These are phyloP conservation scores for Discoglossus pictus DNA, from an alignment of 2,797 vertebrate species.

Conservation along the genomic window DNA sequence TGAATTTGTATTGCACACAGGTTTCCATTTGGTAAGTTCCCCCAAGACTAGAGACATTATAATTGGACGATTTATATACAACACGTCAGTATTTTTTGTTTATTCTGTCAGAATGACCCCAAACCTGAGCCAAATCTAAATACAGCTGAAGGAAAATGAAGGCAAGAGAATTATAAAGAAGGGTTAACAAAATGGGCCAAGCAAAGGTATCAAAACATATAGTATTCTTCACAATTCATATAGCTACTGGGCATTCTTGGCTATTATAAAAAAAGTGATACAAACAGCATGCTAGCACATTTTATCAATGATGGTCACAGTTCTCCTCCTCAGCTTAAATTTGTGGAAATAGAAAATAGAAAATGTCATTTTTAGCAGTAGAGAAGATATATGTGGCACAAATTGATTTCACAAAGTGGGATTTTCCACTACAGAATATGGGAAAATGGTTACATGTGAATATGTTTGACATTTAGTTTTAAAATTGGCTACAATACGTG, in stretches of 20 bases:
- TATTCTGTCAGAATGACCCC: no score
- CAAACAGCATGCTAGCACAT: constrained; percentile 33
- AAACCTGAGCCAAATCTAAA: no score
- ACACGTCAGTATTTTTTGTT: no score
- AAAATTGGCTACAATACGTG: constrained; percentile 27
- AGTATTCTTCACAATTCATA: constrained; percentile 15
- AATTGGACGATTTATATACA: no score
- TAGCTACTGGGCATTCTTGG: constrained; percentile 12
- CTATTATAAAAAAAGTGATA: constrained; percentile 23
- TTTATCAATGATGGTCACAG: constrained; percentile 45
- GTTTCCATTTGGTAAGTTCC: no score
- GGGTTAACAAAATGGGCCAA: no score
- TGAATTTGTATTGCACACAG: no score
- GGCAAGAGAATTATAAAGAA: no score
- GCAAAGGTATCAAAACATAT: constrained; percentile 21
- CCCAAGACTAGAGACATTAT: no score
- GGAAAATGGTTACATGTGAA: no score
- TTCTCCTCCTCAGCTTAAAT: constrained; percentile 39
- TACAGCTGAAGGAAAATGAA: no score
- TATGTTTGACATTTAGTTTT: constrained; percentile 34
- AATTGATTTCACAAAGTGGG: constrained; percentile 44
- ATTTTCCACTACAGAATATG: constrained; percentile 39
- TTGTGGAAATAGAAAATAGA: constrained; percentile 45
- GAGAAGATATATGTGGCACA: constrained; percentile 44
- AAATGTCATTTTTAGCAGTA: constrained; percentile 42